Evolutionary conservation across 2,888 invertebrate genomes (phyloP).

Genomic region (Dynastes grantii): DNA sequence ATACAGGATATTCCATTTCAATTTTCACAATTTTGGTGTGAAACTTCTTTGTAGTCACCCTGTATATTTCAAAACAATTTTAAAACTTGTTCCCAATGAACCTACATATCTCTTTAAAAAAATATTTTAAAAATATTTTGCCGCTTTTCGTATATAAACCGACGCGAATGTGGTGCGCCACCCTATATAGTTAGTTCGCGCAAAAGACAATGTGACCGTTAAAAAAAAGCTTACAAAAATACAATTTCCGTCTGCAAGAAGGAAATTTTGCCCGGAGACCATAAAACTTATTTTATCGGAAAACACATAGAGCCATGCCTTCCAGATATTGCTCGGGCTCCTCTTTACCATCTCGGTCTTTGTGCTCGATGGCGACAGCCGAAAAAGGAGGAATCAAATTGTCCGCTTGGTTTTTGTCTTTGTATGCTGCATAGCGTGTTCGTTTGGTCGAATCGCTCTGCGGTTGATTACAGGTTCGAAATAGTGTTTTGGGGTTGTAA

Average conservation of each 20-base stretch:
- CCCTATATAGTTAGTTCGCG: neutral
- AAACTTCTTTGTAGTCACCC: too few relatives aligned
- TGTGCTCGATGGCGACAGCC: slow-evolving; percentile 1
- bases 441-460: neutral
- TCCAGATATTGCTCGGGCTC: slow-evolving; percentile 20
- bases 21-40: too few relatives aligned
- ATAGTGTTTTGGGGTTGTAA: neutral
- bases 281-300: slow-evolving; percentile 40
- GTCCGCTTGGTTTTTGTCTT: slow-evolving; percentile 3
- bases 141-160: too few relatives aligned
- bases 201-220: slow-evolving; percentile 20
- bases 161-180: too few relatives aligned
- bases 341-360: neutral
- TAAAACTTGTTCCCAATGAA: too few relatives aligned
- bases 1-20: too few relatives aligned
- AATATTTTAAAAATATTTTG: too few relatives aligned
- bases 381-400: slow-evolving; percentile 13
- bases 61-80: too few relatives aligned
- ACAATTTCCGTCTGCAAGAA: slow-evolving; percentile 32
- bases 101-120: too few relatives aligned
- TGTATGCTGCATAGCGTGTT: neutral
- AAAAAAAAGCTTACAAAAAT: slow-evolving; percentile 22
- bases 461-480: neutral
- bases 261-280: slow-evolving; percentile 26
- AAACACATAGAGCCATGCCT: slow-evolving; percentile 33